Conservation (phyloP, 2,888 invertebrate species). For the Pseudococcus longispinus region DNA sequence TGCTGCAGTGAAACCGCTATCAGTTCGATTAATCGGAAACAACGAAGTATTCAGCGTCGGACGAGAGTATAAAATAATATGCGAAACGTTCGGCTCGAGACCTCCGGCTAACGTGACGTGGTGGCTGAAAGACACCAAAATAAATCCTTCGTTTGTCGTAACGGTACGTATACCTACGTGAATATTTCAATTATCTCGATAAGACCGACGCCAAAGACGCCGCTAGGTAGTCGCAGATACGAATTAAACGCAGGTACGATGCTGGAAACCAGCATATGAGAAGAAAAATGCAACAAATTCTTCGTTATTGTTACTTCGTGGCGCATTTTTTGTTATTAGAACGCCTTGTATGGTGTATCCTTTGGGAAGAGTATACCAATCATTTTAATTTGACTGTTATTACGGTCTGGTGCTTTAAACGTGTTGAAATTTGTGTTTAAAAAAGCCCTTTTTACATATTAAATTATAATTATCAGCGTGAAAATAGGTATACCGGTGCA, state of each 20-base stretch:
- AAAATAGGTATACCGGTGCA: not conserved
- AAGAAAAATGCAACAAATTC: not conserved
- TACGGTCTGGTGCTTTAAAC: not conserved
- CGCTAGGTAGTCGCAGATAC: not conserved
- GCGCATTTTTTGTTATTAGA: conserved; percentile 5
- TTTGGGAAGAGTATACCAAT: not conserved
- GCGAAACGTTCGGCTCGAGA: conserved; percentile 53
- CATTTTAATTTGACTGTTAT: conserved; percentile 39
- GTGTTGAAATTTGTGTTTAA: not conserved
- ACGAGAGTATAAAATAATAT: conserved; percentile 52
- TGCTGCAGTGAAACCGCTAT: conserved; percentile 45
- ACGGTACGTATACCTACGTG: conserved; percentile 29
- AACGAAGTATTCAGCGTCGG: conserved; percentile 50
- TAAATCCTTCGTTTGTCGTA: conserved; percentile 41
- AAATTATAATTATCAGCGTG: conserved; percentile 10
- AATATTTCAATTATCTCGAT: conserved; percentile 7
- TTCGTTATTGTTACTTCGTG: not conserved
- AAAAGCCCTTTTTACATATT: conserved; percentile 6
- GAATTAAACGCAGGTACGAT: too few relatives aligned
- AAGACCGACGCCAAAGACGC: not conserved
- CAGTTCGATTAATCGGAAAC: conserved; percentile 42
- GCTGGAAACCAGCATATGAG: not conserved
- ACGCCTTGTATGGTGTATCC: too few relatives aligned
- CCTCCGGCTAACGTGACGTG: conserved; percentile 54
- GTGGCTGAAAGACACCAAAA: conserved; percentile 43